Evolutionary conservation across 2,888 invertebrate species (phyloP).

Genomic region (Tubulanus polymorphus): DNA sequence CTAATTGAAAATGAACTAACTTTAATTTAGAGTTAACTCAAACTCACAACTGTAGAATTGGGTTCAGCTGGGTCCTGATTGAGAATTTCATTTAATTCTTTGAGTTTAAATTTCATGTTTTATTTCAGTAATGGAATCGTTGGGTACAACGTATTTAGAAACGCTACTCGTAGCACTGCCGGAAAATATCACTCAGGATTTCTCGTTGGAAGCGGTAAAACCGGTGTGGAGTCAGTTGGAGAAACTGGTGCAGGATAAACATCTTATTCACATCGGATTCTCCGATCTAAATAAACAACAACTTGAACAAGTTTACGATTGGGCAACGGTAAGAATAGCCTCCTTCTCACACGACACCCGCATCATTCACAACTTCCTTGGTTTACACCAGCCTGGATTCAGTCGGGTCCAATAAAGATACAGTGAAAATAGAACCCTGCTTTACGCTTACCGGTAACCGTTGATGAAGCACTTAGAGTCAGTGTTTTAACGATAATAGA

Average conservation of each 20-base stretch:
- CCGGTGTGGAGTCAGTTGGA: slow-evolving; percentile 76
- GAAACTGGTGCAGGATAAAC: slow-evolving; percentile 63
- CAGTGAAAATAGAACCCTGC: too few species aligned
- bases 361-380: background rate
- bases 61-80: background rate
- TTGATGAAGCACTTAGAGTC: background rate
- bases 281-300: slow-evolving; percentile 83
- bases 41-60: too few species aligned
- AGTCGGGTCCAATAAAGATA: too few species aligned
- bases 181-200: slow-evolving; percentile 23
- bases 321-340: slow-evolving; percentile 60
- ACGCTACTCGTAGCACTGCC: slow-evolving; percentile 75
- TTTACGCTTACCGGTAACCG: too few species aligned
- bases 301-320: slow-evolving; percentile 71
- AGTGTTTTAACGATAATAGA: too few species aligned
- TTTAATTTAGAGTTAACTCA: too few species aligned
- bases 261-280: slow-evolving; percentile 74
- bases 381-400: background rate
- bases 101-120: slow-evolving; percentile 15
- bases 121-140: slow-evolving; percentile 66
- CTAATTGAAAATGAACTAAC: too few species aligned
- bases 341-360: background rate
- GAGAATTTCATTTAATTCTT: slow-evolving; percentile 18
- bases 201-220: slow-evolving; percentile 63
- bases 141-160: slow-evolving; percentile 72